These are phyloP conservation scores for Ennomos erosarius DNA, from an alignment of 2,888 invertebrate species.

Conservation along the genomic window DNA sequence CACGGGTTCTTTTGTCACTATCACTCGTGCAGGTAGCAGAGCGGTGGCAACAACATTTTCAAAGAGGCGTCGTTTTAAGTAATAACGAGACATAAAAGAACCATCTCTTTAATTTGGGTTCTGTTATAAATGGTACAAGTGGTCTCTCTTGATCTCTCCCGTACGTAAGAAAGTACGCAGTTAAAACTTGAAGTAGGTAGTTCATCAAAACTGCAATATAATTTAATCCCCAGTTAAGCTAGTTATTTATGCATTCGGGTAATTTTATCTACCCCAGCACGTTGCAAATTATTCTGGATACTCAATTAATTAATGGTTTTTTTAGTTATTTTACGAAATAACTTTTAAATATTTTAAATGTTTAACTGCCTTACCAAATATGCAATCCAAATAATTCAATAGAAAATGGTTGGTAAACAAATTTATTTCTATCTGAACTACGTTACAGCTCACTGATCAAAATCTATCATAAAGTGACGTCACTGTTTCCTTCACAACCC, in stretches of 20 bases:
- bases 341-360: too few species aligned
- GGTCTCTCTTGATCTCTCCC: too few species aligned
- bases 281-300: conserved; percentile 50
- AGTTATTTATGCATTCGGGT: conserved; percentile 77
- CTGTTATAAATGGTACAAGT: too few species aligned
- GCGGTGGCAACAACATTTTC: too few species aligned
- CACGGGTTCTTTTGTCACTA: not conserved
- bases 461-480: conserved; percentile 34
- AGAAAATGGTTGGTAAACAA: not conserved
- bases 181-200: conserved; percentile 50
- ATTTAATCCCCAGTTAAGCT: conserved; percentile 77
- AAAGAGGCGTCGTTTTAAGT: too few species aligned
- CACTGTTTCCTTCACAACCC: conserved; percentile 29
- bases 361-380: too few species aligned
- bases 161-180: not conserved
- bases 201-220: conserved; percentile 76
- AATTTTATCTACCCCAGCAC: conserved; percentile 55
- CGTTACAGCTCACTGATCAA: conserved; percentile 27
- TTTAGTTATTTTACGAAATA: not conserved
- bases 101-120: too few species aligned
- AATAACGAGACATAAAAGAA: too few species aligned
- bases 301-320: not conserved
- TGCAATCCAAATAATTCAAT: too few species aligned
- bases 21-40: not conserved
- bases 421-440: conserved; percentile 18